Evolutionary conservation across 53 echinoderm and acorn worm species (phyloP).

Genomic region (Echinarachnius parma): DNA sequence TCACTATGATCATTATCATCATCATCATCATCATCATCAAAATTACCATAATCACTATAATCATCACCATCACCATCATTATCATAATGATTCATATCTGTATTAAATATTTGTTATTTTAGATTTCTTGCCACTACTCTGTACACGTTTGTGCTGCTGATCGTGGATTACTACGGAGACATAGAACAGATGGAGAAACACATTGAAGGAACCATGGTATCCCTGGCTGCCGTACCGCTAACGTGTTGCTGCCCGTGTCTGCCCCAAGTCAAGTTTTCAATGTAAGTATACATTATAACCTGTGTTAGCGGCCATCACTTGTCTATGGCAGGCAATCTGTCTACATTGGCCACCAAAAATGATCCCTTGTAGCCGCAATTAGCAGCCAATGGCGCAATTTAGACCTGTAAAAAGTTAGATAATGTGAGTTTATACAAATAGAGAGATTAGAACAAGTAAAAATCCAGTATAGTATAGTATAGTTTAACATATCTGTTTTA

Average conservation of each 20-base stretch:
- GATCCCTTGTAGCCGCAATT: too few relatives aligned
- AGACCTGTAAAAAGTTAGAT: too few relatives aligned
- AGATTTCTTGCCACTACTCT: slow-evolving; percentile 57
- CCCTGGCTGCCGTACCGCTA: slow-evolving; percentile 52
- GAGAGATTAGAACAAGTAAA: too few relatives aligned
- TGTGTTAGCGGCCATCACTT: too few relatives aligned
- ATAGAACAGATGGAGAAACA: slow-evolving; percentile 49
- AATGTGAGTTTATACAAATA: too few relatives aligned
- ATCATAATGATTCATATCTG: too few relatives aligned
- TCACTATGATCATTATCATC: neutral
- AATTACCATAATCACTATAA: neutral
- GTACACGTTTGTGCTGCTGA: slow-evolving; percentile 61
- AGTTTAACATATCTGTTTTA: too few relatives aligned
- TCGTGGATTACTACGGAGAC: slow-evolving; percentile 62
- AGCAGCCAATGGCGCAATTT: too few relatives aligned
- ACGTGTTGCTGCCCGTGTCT: slow-evolving; percentile 52
- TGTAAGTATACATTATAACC: neutral
- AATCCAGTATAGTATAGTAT: too few relatives aligned
- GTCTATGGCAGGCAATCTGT: too few relatives aligned
- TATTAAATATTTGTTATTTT: too few relatives aligned
- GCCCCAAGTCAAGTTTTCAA: neutral
- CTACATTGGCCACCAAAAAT: too few relatives aligned
- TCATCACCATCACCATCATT: neutral
- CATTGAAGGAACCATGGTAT: slow-evolving; percentile 30
- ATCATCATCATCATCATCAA: neutral